phyloP scores from a whole-genome alignment of 2,888 invertebrate species.

The Harpalus rufipes region DNA sequence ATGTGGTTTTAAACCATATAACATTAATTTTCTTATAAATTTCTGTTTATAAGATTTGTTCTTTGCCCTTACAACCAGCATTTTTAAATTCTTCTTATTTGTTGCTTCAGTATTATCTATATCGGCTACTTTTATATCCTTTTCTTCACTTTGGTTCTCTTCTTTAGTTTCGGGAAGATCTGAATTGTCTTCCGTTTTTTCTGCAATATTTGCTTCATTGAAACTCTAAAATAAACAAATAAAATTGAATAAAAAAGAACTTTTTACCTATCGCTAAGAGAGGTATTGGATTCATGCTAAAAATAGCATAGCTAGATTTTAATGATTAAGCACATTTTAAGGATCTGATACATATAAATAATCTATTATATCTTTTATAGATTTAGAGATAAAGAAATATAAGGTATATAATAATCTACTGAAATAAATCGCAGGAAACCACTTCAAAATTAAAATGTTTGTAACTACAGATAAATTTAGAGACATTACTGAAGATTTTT shows the following conservation, averaged over 20 bases:
- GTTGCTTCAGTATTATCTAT: constrained; percentile 69
- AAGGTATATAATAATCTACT: too few relatives aligned
- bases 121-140: constrained; percentile 71
- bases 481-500: too few relatives aligned
- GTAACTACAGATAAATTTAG: too few relatives aligned
- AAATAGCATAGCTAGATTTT: too few relatives aligned
- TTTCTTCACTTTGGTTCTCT: constrained; percentile 33
- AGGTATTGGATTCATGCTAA: too few relatives aligned
- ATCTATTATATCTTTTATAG: too few relatives aligned
- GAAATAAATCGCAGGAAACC: too few relatives aligned
- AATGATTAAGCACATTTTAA: too few relatives aligned
- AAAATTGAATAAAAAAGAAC: neutral
- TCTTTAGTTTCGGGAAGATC: constrained; percentile 33
- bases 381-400: too few relatives aligned
- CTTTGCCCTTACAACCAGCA: constrained; percentile 74
- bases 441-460: too few relatives aligned
- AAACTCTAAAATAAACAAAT: constrained; percentile 43
- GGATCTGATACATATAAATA: too few relatives aligned
- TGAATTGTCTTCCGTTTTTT: constrained; percentile 73
- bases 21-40: constrained; percentile 75
- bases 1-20: constrained; percentile 76
- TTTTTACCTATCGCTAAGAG: too few relatives aligned
- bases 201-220: constrained; percentile 70
- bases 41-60: constrained; percentile 75
- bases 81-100: constrained; percentile 72